Conservation (phyloP, 2,797 vertebrate genomes). For the Lepilemur septentrionalis region DNA sequence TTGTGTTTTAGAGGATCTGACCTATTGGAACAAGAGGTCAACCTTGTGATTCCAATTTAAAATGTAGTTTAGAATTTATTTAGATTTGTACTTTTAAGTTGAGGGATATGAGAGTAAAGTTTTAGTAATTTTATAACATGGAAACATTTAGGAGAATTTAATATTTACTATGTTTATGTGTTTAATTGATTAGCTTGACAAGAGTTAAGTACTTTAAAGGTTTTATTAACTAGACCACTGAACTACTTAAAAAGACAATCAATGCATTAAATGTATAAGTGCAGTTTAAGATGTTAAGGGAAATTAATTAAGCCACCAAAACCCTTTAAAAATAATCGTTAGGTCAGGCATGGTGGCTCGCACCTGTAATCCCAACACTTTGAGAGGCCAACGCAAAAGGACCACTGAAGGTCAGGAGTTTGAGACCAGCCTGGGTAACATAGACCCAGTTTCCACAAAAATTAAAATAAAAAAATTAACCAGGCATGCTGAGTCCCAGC, state of each 20-base stretch:
- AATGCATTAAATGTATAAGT: constrained; percentile 22
- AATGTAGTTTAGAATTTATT: constrained; percentile 1
- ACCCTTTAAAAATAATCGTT: constrained; percentile 21
- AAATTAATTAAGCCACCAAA: constrained; percentile 56
- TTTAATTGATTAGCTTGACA: constrained; percentile 18
- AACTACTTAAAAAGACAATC: constrained; percentile 28
- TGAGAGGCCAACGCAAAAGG: neutral
- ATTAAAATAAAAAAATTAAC: neutral
- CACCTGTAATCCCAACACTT: neutral
- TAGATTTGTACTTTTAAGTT: constrained; percentile 19
- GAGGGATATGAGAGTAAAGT: neutral
- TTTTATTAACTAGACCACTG: neutral
- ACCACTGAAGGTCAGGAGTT: neutral
- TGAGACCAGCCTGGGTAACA: neutral
- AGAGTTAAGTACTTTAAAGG: constrained; percentile 1
- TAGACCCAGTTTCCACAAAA: neutral
- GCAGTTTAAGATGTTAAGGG: constrained; percentile 33
- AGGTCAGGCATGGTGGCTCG: neutral
- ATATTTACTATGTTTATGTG: neutral
- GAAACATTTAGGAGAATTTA: constrained; percentile 24
- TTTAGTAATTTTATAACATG: constrained; percentile 17
- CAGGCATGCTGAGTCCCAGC: neutral
- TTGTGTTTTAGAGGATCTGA: constrained; percentile 15
- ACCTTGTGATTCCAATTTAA: neutral
- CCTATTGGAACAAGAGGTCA: neutral